These are phyloP conservation scores for Maniola hyperantus DNA, from an alignment of 2,888 invertebrate genomes.

Conservation along the genomic window DNA sequence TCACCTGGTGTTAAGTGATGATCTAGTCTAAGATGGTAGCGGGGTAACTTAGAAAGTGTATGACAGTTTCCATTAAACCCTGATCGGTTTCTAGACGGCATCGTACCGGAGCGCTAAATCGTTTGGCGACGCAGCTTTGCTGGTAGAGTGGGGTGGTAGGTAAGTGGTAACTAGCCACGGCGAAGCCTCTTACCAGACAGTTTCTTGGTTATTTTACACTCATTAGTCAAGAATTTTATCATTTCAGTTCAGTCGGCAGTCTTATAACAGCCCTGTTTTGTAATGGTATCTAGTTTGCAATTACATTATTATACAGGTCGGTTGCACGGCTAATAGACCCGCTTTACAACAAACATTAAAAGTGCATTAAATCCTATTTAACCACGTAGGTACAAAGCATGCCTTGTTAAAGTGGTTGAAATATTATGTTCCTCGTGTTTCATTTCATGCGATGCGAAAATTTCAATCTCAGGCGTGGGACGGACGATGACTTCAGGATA, in stretches of 20 bases:
- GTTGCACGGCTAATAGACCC: slow-evolving; percentile 56
- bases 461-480: slow-evolving; percentile 40
- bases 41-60: no score
- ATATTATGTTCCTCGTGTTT: slow-evolving; percentile 58
- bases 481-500: not conserved
- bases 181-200: no score
- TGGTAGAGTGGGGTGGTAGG: no score
- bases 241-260: not conserved
- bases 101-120: no score
- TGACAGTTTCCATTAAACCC: no score
- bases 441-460: slow-evolving; percentile 58
- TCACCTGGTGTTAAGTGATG: no score
- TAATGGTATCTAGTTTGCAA: not conserved
- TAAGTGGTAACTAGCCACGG: no score
- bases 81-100: no score
- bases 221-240: not conserved
- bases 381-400: slow-evolving; percentile 60
- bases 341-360: slow-evolving; percentile 72
- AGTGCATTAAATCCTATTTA: slow-evolving; percentile 76
- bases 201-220: not conserved
- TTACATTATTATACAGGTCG: slow-evolving; percentile 28
- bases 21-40: no score
- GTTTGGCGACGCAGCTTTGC: no score
- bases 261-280: not conserved
- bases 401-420: slow-evolving; percentile 59